These are phyloP conservation scores for Venustaconcha ellipsiformis DNA, from an alignment of 1,140 invertebrate species.

Conservation along the genomic window DNA sequence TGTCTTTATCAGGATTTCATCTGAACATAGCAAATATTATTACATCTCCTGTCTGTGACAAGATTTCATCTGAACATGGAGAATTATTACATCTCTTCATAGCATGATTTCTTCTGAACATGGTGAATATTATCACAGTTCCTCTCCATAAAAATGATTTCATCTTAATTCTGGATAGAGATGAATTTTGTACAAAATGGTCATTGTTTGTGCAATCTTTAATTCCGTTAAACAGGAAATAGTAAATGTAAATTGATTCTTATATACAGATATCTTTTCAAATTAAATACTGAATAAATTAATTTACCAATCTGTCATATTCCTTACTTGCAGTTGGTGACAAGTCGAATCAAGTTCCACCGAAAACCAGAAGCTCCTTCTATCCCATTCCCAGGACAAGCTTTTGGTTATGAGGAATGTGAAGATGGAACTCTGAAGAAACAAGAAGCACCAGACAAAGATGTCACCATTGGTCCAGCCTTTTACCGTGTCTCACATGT, in stretches of 20 bases:
- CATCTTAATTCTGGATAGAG: too few relatives aligned
- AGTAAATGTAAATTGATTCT: not conserved
- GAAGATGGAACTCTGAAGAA: constrained; percentile 66
- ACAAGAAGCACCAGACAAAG: constrained; percentile 64
- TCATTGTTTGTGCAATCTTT: too few relatives aligned
- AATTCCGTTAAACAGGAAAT: not conserved
- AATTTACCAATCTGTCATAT: constrained; percentile 5
- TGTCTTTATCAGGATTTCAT: too few relatives aligned
- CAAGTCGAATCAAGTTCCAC: constrained; percentile 62
- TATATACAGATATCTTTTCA: not conserved
- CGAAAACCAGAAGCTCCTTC: constrained; percentile 68
- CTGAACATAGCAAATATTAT: too few relatives aligned
- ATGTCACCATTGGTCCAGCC: constrained; percentile 65
- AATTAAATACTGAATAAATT: not conserved
- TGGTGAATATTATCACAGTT: too few relatives aligned
- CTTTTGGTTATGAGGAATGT: constrained; percentile 69
- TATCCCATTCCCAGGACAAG: constrained; percentile 65
- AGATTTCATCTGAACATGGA: too few relatives aligned
- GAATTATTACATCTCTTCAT: too few relatives aligned
- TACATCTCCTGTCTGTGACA: too few relatives aligned
- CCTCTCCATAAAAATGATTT: too few relatives aligned
- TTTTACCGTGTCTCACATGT: constrained; percentile 61
- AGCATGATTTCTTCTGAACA: too few relatives aligned
- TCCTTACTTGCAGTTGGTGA: constrained; percentile 50
- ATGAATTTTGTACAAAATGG: too few relatives aligned